Conservation (phyloP, 2,888 invertebrate species). For the Itoplectis maculator region DNA sequence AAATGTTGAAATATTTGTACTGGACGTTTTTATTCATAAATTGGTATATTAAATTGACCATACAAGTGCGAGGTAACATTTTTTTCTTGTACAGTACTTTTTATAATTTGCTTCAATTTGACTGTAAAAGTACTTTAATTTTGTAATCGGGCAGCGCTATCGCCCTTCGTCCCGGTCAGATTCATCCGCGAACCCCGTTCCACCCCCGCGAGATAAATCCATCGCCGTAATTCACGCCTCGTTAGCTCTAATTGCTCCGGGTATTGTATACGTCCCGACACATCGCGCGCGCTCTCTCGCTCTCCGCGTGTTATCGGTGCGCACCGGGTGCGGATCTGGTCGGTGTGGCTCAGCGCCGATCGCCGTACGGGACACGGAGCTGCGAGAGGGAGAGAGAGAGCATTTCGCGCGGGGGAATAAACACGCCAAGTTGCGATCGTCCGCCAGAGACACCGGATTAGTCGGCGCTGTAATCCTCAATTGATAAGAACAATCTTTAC, state of each 20-base stretch:
- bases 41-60: too few relatives aligned
- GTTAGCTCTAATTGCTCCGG: constrained; percentile 68
- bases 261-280: constrained; percentile 63
- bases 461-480: background rate
- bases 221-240: constrained; percentile 68
- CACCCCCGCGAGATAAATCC: constrained; percentile 66
- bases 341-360: constrained; percentile 12
- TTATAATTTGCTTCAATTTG: too few relatives aligned
- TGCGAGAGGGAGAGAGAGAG: background rate
- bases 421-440: background rate
- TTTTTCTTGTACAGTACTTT: too few relatives aligned
- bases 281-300: constrained; percentile 13
- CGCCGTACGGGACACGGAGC: too few relatives aligned
- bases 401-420: constrained; percentile 19
- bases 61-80: too few relatives aligned
- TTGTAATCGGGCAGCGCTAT: constrained; percentile 25
- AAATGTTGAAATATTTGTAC: too few relatives aligned
- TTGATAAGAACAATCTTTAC: constrained; percentile 13
- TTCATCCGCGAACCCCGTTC: constrained; percentile 64
- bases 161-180: constrained; percentile 58
- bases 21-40: too few relatives aligned
- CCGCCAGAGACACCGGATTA: constrained; percentile 10
- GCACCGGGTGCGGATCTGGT: background rate
- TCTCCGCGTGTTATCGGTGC: background rate
- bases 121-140: too few relatives aligned